Conservation (phyloP, 2,888 invertebrate genomes). For the Catocala nupta region DNA sequence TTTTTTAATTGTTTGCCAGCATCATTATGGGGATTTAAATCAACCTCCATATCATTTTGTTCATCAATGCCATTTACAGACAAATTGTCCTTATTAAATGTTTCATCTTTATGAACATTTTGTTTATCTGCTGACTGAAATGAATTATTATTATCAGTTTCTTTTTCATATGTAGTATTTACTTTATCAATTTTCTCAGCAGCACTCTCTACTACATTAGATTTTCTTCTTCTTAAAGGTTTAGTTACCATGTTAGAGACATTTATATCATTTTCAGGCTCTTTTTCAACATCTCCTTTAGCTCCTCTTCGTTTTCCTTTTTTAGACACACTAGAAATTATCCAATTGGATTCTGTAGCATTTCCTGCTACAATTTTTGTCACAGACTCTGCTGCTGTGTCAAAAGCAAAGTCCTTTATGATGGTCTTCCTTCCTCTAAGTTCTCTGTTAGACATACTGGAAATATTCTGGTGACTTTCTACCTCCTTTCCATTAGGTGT, state of each 20-base stretch:
- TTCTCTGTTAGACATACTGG: conserved; percentile 17
- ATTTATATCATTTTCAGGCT: conserved; percentile 13
- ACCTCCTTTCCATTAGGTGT: conserved; percentile 24
- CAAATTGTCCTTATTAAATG: background rate
- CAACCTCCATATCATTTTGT: conserved; percentile 12
- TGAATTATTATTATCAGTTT: background rate
- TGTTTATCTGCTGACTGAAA: background rate
- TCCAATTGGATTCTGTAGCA: conserved; percentile 23
- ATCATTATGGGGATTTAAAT: conserved; percentile 8
- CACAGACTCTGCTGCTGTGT: background rate
- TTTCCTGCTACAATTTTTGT: conserved; percentile 3
- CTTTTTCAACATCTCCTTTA: conserved; percentile 3
- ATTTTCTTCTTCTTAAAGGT: conserved; percentile 14
- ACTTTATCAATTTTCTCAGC: conserved; percentile 34
- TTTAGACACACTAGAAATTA: conserved; percentile 14
- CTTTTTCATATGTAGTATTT: conserved; percentile 43
- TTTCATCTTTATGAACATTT: background rate
- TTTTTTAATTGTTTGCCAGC: conserved; percentile 8
- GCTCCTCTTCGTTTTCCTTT: conserved; percentile 2
- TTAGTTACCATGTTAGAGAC: conserved; percentile 7
- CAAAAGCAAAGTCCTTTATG: conserved; percentile 12
- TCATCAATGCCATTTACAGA: background rate
- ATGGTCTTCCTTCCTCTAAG: conserved; percentile 17
- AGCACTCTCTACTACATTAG: conserved; percentile 29
- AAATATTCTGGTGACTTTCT: conserved; percentile 12